Conservation (phyloP, 2,888 invertebrate species). For the Caenorhabditis sp. region DNA sequence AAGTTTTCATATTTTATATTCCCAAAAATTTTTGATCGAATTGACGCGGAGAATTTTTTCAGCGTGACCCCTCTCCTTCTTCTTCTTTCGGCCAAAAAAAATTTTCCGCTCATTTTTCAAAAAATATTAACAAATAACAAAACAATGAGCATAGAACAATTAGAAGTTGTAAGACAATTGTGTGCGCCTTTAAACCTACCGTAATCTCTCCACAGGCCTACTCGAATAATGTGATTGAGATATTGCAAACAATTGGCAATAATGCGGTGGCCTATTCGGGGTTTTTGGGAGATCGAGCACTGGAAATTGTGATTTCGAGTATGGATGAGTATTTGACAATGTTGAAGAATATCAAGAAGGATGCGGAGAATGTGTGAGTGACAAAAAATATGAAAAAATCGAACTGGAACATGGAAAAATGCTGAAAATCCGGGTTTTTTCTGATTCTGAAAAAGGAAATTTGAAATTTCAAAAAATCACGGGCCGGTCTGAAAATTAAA, state of each 20-base stretch:
- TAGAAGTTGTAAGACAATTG: neutral
- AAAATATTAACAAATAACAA: neutral
- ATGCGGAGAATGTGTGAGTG: neutral
- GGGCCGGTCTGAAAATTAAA: no score
- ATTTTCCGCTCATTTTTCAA: neutral
- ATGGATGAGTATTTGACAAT: neutral
- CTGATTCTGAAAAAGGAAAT: no score
- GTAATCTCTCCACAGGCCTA: neutral
- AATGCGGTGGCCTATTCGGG: neutral
- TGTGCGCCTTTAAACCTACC: no score
- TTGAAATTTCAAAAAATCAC: no score
- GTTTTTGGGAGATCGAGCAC: neutral
- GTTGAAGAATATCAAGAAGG: neutral
- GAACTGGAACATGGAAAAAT: no score
- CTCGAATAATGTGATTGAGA: neutral
- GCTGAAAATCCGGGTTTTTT: no score
- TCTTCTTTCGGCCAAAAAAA: no score
- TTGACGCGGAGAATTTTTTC: no score
- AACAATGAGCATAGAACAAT: neutral
- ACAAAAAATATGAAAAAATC: no score
- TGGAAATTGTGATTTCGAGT: neutral
- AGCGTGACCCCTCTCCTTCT: no score
- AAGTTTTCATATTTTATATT: no score
- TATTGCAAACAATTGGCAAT: neutral
- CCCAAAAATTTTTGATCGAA: no score